Evolutionary conservation across 1,140 invertebrate genomes (phyloP), one percentile per base, ranked within the genome.

Genomic region (Conopomorpha cramerella): DNA sequence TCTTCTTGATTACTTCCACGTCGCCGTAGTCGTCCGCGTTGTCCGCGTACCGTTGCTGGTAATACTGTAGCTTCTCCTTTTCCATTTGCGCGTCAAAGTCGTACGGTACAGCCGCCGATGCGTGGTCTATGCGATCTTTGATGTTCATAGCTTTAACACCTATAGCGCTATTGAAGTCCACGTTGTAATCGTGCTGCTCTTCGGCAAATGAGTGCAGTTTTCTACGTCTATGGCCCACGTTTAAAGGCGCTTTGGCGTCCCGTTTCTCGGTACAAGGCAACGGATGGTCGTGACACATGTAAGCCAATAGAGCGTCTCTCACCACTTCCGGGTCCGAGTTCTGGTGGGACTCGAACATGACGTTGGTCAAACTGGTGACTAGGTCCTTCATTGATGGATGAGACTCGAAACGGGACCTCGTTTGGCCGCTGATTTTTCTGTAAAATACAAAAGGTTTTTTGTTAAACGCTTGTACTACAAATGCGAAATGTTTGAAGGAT

Each of bases 251-350:
- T 43, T 51, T 76, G 15, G 26, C 52, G 27, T 55, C 43, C 12
- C 36, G 40, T 46, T 49, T 55, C 8, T 71, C 68, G 0, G 79
- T 54, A 37, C 92, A 96, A 0, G 92, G 92, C 14, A 95, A 61
- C 0, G 82, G 74, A 4, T 86, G 84, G 13, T 86, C 84, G 51
- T 96, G 93, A 58, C 94, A 97, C 2, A 91, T 80, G 50, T 92
- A 91, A 0, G 88, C 85, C 19, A 94, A 66, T 8, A 95, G 59
- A 1, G 90, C 88, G 62, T 96, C 93, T 45, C 88, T 81, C 0
- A 95, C 80, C 1, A 86, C 82, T 32, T 87, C 81, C 0, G 89
- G 87, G 60, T 86, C 84, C 0, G 78, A 74, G 17, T 82, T 77
- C 36, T 82, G 80, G 36, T 86, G 82, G 45, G 83, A 83, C 61